Evolutionary conservation across 2,797 vertebrate species (phyloP).

Genomic region (Eospalax fontanierii): DNA sequence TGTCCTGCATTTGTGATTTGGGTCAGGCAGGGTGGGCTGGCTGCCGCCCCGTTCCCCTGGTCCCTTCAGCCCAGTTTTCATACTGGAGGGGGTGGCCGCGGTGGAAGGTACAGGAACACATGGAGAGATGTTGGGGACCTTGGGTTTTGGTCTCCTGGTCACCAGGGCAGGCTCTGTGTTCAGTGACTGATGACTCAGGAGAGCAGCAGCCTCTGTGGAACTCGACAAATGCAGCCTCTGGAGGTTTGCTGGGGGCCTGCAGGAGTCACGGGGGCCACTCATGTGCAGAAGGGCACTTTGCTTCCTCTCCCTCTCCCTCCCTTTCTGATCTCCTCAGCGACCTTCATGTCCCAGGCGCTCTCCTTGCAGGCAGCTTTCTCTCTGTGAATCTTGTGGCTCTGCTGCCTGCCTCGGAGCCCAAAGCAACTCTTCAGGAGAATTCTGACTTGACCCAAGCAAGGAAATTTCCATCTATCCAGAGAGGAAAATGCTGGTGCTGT

Average conservation of each 20-base stretch:
- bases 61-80: slow-evolving; percentile 66
- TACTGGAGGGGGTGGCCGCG: accelerated
- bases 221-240: accelerated
- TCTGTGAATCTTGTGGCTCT: slow-evolving; percentile 86
- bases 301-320: not conserved
- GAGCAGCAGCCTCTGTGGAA: not conserved
- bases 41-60: slow-evolving; percentile 38
- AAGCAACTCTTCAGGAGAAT: slow-evolving; percentile 87
- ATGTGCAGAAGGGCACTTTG: accelerated
- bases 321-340: not conserved
- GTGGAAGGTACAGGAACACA: not conserved
- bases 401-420: slow-evolving; percentile 84
- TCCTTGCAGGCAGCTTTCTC: slow-evolving; percentile 86
- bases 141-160: not conserved
- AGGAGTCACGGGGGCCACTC: not conserved
- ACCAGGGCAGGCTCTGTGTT: not conserved
- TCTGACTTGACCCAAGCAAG: slow-evolving; percentile 78
- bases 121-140: not conserved
- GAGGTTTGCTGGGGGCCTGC: not conserved
- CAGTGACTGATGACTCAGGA: not conserved
- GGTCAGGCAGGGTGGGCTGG: slow-evolving; percentile 57
- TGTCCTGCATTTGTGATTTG: not conserved
- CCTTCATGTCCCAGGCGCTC: slow-evolving; percentile 18
- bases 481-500: slow-evolving; percentile 82
- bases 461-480: slow-evolving; percentile 74